Percentiles rank a stretch among this genome's conserved stretches.
Conservation (phyloP, 2,113 vertebrate species). For the Corydoras maculifer region DNA sequence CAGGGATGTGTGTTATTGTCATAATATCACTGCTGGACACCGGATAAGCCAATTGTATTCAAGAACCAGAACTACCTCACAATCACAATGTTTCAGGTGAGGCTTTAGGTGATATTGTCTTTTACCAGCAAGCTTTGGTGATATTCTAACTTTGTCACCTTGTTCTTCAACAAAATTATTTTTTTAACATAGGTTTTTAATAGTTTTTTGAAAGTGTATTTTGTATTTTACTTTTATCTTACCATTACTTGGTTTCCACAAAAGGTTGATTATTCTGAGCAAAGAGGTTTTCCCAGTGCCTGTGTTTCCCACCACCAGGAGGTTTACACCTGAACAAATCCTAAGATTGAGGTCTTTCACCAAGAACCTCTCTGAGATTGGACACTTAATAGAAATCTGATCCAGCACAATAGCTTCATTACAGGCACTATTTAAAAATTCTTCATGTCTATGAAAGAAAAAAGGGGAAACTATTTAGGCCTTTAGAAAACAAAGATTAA, state of each 20-base stretch:
- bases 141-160: no score
- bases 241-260: conserved; percentile 81
- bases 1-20: no score
- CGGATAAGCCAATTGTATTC: no score
- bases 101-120: no score
- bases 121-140: no score
- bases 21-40: no score
- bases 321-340: conserved; percentile 73
- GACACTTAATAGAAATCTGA: conserved; percentile 70
- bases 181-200: not conserved
- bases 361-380: conserved; percentile 74
- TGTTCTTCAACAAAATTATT: no score
- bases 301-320: conserved; percentile 89
- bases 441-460: conserved; percentile 51
- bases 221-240: conserved; percentile 43
- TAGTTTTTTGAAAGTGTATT: not conserved
- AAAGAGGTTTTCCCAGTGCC: conserved; percentile 93
- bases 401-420: conserved; percentile 81
- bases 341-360: conserved; percentile 82
- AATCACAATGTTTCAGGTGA: no score
- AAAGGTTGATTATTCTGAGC: conserved; percentile 79
- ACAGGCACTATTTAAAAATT: conserved; percentile 33
- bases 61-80: no score
- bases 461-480: not conserved
- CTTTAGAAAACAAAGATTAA: not conserved